phyloP scores from a whole-genome alignment of 1,140 invertebrate genomes.

The Hycleus cichorii region DNA sequence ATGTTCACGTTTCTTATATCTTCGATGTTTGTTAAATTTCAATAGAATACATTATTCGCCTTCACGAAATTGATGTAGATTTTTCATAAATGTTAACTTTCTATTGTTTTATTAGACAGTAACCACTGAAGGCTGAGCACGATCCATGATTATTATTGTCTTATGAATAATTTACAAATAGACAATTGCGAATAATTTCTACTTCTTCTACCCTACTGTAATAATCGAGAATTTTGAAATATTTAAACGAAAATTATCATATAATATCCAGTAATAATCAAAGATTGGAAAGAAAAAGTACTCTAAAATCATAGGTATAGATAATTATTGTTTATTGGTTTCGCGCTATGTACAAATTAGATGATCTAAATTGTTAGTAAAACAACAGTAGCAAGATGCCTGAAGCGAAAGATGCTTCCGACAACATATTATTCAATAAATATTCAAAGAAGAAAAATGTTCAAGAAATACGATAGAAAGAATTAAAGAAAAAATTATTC shows the following conservation, averaged over 20 bases:
- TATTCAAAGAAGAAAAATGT: too few species aligned
- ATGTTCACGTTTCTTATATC: constrained; percentile 15
- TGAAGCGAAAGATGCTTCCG: constrained; percentile 10
- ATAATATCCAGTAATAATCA: too few species aligned
- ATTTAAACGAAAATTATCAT: too few species aligned
- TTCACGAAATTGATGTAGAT: constrained; percentile 30
- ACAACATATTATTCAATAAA: background rate
- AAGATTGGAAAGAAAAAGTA: too few species aligned
- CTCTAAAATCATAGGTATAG: too few species aligned
- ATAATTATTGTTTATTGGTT: too few species aligned
- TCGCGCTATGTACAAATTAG: constrained; percentile 24
- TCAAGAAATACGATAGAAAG: too few species aligned
- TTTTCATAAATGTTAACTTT: constrained; percentile 28
- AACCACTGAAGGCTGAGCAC: constrained; percentile 17
- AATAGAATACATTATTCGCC: constrained; percentile 26
- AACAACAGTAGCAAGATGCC: background rate
- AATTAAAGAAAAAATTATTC: too few species aligned
- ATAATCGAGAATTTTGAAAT: too few species aligned
- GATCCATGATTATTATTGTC: constrained; percentile 23
- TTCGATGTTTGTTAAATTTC: constrained; percentile 22
- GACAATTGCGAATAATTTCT: constrained; percentile 13
- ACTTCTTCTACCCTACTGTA: background rate
- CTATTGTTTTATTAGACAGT: constrained; percentile 25
- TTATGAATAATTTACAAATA: constrained; percentile 28
- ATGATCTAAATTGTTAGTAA: constrained; percentile 15